Evolutionary conservation across 2,113 vertebrate genomes (phyloP), one percentile per base, ranked within the genome.

Genomic region (Acrocephalus kingi): DNA sequence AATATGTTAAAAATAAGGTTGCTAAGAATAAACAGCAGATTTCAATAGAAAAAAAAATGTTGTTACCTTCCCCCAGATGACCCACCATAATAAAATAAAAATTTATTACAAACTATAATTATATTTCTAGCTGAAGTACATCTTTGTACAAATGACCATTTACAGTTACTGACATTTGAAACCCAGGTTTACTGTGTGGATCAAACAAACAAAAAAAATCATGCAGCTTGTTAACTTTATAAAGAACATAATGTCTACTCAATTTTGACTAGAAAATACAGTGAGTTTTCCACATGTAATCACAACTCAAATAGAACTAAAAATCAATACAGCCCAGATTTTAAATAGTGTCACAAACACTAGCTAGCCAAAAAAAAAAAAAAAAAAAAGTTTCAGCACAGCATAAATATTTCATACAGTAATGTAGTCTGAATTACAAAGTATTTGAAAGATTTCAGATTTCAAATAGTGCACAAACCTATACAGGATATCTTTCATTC

Each of bases 401-500:
- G 10, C 27, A 66, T 78, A 91, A 93, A 94, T 94, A 79, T 93
- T 94, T 93, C 52, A 66, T 52, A 52, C 5, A 56, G 12, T 72
- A 92, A 87, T 71, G 20, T 25, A 87, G 31, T 59, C 61, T 89
- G 48, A 49, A 90, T 96, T 96, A 68, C 35, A 75, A 59, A 93
- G 5, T 37, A 62, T 94, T 93, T 94, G 41, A 94, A 91, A 41
- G 31, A 51, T 10, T 77, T 73, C 55, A 84, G 33, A 71, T 77
- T 96, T 94, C 72, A 95, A 87, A 95, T 61, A 87, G 4, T 51
- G 7, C 13, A 92, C 13, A 78, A 52, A 76, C 16, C 33, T 20
- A 39, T 69, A 76, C 20, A 90, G 58, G 64, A 51, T 90, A 91
- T 80, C 33, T 87, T 90, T 93, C 82, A 72, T 94, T 97, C 78